phyloP scores from a whole-genome alignment of 1,140 invertebrate genomes.

The Danaus plexippus region DNA sequence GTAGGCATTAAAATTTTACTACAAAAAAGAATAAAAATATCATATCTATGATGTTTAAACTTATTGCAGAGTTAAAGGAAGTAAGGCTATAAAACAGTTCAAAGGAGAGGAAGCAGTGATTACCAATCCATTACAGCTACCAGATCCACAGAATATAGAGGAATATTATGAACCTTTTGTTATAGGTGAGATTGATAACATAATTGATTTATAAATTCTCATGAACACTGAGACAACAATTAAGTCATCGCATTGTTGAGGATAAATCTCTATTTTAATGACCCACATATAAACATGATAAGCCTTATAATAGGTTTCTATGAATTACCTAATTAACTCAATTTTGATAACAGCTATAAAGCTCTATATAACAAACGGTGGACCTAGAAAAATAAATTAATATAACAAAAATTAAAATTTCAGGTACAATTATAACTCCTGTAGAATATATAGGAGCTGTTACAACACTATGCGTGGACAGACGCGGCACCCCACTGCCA shows the following conservation, averaged over 20 bases:
- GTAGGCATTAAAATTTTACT: slow-evolving; percentile 51
- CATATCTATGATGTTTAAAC: no score
- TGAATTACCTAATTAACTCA: no score
- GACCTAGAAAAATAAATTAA: no score
- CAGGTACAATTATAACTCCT: slow-evolving; percentile 92
- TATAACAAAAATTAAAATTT: slow-evolving; percentile 8
- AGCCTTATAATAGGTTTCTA: no score
- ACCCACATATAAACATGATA: no score
- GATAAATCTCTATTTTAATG: no score
- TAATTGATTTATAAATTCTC: no score
- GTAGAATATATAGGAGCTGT: slow-evolving; percentile 80
- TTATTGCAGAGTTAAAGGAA: slow-evolving; percentile 65
- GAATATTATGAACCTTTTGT: slow-evolving; percentile 93
- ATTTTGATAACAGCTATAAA: no score
- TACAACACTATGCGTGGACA: slow-evolving; percentile 82
- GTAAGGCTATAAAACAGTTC: slow-evolving; percentile 77
- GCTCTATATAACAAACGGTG: no score
- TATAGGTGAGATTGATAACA: slow-evolving; percentile 35
- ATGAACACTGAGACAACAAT: no score
- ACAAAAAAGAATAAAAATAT: no score
- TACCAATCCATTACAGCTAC: slow-evolving; percentile 89
- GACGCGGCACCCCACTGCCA: slow-evolving; percentile 83
- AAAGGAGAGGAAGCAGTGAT: slow-evolving; percentile 78
- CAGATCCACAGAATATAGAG: slow-evolving; percentile 77
- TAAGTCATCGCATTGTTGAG: no score